These are phyloP conservation scores for Xestia ashworthii DNA, from an alignment of 2,888 invertebrate genomes.

Conservation along the genomic window DNA sequence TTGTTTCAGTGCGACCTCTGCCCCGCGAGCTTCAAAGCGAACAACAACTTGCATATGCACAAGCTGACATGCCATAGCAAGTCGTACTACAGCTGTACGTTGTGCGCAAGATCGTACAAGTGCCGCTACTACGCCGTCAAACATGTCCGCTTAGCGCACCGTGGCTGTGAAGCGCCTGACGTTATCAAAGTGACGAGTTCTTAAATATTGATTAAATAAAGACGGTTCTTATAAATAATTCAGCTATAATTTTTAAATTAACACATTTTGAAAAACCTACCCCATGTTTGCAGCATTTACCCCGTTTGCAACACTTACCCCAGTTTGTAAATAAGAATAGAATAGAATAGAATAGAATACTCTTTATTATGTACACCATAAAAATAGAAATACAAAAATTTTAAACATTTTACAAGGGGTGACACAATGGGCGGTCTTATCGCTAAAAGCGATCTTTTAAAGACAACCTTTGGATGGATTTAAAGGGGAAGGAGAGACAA, in stretches of 20 bases:
- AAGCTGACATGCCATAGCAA: constrained; percentile 73
- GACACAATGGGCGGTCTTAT: too few species aligned
- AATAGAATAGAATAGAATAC: too few species aligned
- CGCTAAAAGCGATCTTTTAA: too few species aligned
- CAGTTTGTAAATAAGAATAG: background rate
- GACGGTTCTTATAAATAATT: background rate
- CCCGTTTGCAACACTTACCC: background rate
- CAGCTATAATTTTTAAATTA: too few species aligned
- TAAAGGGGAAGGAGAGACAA: too few species aligned
- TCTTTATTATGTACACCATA: too few species aligned
- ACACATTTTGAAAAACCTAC: background rate
- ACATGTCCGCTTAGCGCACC: constrained; percentile 74
- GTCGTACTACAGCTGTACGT: constrained; percentile 56
- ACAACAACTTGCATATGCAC: constrained; percentile 79
- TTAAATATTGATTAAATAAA: background rate
- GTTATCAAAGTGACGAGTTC: constrained; percentile 16
- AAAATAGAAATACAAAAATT: too few species aligned
- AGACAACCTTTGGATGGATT: too few species aligned
- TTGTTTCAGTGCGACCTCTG: constrained; percentile 77
- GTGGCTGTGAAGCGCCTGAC: constrained; percentile 50
- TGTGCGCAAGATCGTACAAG: constrained; percentile 69
- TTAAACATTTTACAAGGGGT: too few species aligned
- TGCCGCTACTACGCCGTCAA: constrained; percentile 75
- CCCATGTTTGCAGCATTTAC: background rate
- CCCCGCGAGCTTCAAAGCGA: constrained; percentile 77